Evolutionary conservation across 2,888 invertebrate genomes (phyloP).

Genomic region (Meta bourneti): DNA sequence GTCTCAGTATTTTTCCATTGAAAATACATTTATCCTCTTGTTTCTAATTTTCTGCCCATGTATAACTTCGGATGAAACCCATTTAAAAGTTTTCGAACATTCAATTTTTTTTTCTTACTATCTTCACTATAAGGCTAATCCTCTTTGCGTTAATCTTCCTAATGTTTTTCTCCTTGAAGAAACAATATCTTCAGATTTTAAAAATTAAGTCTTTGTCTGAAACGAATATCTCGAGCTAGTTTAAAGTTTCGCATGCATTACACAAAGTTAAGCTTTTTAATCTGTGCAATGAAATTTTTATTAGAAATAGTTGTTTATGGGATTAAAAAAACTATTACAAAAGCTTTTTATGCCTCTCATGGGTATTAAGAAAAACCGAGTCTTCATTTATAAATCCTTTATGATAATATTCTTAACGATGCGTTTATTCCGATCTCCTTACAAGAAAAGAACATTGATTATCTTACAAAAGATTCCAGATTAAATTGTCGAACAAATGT

Average conservation of each 20-base stretch:
- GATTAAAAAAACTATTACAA: not conserved
- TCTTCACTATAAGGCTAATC: not conserved
- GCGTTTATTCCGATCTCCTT: not conserved
- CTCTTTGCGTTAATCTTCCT: not conserved
- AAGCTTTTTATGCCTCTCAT: not conserved
- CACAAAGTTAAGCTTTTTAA: not conserved
- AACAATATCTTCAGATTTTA: not conserved
- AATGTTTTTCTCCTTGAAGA: not conserved
- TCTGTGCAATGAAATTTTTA: not conserved
- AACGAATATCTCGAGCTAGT: not conserved
- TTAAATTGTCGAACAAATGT: not conserved
- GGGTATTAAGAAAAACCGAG: not conserved
- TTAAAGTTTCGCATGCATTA: not conserved
- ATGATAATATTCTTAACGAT: not conserved
- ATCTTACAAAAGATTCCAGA: not conserved
- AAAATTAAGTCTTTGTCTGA: not conserved
- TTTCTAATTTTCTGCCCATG: no score
- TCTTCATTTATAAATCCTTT: not conserved
- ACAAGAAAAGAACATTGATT: not conserved
- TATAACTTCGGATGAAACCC: no score
- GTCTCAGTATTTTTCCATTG: no score
- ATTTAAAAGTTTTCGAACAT: no score
- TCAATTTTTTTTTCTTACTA: not conserved
- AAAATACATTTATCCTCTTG: no score
- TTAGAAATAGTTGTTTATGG: not conserved